Conservation (phyloP, 2,888 invertebrate genomes). For the Carcina quercana region DNA sequence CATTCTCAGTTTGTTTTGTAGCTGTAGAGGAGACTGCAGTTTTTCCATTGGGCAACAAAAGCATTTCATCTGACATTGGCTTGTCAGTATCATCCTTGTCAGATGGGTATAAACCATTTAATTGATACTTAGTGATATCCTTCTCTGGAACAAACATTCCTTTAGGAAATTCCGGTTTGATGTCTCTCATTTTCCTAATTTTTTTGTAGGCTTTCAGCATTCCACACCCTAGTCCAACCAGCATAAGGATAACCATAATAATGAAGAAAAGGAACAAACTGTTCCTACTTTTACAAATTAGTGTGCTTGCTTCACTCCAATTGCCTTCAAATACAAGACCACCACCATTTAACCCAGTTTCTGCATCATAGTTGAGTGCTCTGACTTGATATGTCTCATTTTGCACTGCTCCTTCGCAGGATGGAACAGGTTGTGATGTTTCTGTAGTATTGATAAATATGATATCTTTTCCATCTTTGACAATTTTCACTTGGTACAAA, state of each 20-base stretch:
- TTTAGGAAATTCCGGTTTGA: constrained; percentile 79
- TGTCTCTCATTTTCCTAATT: constrained; percentile 78
- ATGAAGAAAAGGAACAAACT: constrained; percentile 46
- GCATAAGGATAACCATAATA: constrained; percentile 40
- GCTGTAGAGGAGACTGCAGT: constrained; percentile 41
- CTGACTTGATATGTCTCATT: constrained; percentile 54
- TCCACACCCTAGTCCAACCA: constrained; percentile 43
- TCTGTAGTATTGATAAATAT: constrained; percentile 43
- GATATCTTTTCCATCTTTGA: constrained; percentile 41
- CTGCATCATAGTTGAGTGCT: constrained; percentile 55
- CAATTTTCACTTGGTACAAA: constrained; percentile 69
- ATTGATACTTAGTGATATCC: constrained; percentile 55
- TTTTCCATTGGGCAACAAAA: constrained; percentile 55
- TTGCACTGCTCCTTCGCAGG: constrained; percentile 46
- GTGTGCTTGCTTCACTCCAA: constrained; percentile 51
- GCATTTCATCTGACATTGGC: constrained; percentile 60
- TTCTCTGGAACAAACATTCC: constrained; percentile 72
- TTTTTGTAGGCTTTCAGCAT: constrained; percentile 73
- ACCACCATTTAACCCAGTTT: constrained; percentile 44
- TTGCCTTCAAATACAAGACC: constrained; percentile 31
- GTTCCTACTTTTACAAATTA: constrained; percentile 44
- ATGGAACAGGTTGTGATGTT: constrained; percentile 28
- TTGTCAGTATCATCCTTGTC: constrained; percentile 57
- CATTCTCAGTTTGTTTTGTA: constrained; percentile 46
- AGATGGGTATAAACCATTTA: constrained; percentile 51